Evolutionary conservation across 2,888 invertebrate genomes (phyloP).

Genomic region (Tachina fera): DNA sequence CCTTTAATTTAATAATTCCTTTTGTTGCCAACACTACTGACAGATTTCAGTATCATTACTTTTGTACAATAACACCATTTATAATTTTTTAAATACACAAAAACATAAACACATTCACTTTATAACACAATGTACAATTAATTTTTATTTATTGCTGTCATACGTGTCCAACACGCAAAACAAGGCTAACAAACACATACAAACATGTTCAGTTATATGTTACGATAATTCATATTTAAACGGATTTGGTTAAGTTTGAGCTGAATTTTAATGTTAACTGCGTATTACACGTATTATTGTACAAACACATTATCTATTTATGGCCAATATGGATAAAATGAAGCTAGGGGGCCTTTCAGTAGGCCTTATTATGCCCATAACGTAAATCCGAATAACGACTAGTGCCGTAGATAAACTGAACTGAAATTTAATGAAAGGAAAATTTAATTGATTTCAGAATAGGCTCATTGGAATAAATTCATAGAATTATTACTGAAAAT

Average conservation of each 20-base stretch:
- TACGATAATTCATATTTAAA: constrained; percentile 16
- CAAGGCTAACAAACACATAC: not conserved
- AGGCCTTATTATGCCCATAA: too few relatives aligned
- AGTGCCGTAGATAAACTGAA: too few relatives aligned
- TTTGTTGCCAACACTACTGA: not conserved
- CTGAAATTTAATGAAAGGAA: too few relatives aligned
- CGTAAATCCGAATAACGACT: too few relatives aligned
- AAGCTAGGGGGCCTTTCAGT: not conserved
- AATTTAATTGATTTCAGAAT: too few relatives aligned
- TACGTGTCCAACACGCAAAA: constrained; percentile 18
- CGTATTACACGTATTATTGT: constrained; percentile 5
- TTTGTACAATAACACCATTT: constrained; percentile 27
- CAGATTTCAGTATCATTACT: constrained; percentile 13
- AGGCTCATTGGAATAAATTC: too few relatives aligned
- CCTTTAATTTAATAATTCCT: not conserved
- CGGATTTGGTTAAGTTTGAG: constrained; percentile 28
- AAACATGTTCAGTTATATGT: constrained; percentile 34
- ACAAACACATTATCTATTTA: not conserved
- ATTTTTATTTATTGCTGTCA: constrained; percentile 55
- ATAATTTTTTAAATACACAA: constrained; percentile 43
- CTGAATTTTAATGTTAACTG: constrained; percentile 39
- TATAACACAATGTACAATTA: constrained; percentile 52
- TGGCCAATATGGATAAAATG: not conserved
- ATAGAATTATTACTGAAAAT: too few relatives aligned
- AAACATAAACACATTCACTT: constrained; percentile 14